These are phyloP conservation scores for Aegithalos caudatus DNA, from an alignment of 2,113 vertebrate genomes.

Conservation along the genomic window DNA sequence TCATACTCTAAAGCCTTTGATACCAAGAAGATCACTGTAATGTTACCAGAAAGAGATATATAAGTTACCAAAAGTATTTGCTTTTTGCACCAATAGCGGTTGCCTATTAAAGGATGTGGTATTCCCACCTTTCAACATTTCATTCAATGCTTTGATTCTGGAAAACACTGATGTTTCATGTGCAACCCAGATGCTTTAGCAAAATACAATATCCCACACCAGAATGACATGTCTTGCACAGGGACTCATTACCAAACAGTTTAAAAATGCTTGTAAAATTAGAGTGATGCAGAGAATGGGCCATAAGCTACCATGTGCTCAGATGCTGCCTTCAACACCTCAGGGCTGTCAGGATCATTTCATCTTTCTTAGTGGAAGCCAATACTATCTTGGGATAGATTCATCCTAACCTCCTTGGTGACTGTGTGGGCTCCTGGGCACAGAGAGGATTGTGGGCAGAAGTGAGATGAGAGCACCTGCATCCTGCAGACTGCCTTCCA, in stretches of 20 bases:
- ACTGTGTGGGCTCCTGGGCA: background rate
- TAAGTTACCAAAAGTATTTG: background rate
- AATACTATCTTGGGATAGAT: background rate
- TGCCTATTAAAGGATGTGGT: background rate
- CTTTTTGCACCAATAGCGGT: background rate
- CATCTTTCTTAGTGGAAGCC: background rate
- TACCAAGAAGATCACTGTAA: background rate
- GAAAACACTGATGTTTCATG: background rate
- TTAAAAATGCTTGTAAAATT: background rate
- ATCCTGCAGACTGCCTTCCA: background rate
- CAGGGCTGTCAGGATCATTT: background rate
- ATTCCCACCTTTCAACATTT: background rate
- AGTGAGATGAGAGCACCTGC: constrained; percentile 4
- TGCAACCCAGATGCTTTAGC: background rate
- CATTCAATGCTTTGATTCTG: background rate
- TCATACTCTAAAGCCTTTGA: background rate
- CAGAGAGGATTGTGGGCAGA: background rate
- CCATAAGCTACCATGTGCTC: background rate
- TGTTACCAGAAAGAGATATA: background rate
- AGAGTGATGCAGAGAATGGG: background rate
- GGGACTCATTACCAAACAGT: background rate
- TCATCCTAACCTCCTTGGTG: background rate
- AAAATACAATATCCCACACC: background rate
- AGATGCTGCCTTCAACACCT: background rate
- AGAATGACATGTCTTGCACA: background rate